These are phyloP conservation scores for Perithous albicinctus DNA, from an alignment of 2,888 invertebrate genomes.

Conservation along the genomic window DNA sequence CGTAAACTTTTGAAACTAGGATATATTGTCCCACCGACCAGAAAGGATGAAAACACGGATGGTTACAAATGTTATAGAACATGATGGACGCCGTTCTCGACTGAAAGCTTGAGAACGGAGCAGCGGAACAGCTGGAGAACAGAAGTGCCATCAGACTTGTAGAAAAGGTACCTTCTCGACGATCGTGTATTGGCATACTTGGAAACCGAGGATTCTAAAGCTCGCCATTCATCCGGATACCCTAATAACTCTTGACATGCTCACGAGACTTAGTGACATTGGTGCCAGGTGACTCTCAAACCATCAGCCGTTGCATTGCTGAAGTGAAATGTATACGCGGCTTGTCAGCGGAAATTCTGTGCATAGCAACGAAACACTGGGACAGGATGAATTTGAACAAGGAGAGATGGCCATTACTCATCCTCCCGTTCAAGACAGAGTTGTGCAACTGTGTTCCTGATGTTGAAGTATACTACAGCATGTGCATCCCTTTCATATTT, in stretches of 20 bases:
- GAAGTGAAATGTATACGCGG: constrained; percentile 15
- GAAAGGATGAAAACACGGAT: background rate
- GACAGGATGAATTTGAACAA: constrained; percentile 24
- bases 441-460: constrained; percentile 31
- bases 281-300: background rate
- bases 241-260: background rate
- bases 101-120: background rate
- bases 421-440: constrained; percentile 32
- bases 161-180: background rate
- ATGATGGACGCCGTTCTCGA: background rate
- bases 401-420: constrained; percentile 35
- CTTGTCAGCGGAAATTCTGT: background rate
- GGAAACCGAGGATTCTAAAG: background rate
- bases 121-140: background rate
- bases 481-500: no score
- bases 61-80: background rate
- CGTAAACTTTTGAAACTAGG: constrained; percentile 1
- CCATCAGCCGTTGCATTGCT: background rate
- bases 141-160: background rate
- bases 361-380: background rate
- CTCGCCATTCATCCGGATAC: background rate
- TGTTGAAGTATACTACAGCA: background rate
- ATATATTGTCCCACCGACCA: constrained; percentile 1
- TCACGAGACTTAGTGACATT: background rate
- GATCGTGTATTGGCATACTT: background rate